These are phyloP conservation scores for Dryobotodes eremita DNA, from an alignment of 2,888 invertebrate genomes.

Conservation along the genomic window DNA sequence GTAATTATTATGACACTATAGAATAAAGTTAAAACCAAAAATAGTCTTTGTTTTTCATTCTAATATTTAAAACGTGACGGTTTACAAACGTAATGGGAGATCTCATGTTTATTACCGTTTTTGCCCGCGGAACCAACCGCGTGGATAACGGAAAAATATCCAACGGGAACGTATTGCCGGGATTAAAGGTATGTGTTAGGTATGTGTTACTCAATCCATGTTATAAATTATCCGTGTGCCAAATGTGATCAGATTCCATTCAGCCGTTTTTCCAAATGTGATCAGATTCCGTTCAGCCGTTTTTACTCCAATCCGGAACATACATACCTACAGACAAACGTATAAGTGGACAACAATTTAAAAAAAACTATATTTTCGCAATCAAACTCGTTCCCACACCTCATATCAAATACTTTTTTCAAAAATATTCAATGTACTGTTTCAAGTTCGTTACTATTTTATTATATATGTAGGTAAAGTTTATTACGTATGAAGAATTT, in stretches of 20 bases:
- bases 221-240: neutral
- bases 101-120: neutral
- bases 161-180: neutral
- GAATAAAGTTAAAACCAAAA: conserved; percentile 13
- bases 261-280: neutral
- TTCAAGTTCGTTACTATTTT: too few species aligned
- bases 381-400: neutral
- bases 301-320: neutral
- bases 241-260: neutral
- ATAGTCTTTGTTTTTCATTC: neutral
- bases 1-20: conserved; percentile 17
- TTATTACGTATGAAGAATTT: too few species aligned
- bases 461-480: neutral
- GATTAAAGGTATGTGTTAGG: too few species aligned
- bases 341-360: neutral
- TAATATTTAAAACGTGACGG: neutral
- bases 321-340: too few species aligned
- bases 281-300: neutral
- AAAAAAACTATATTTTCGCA: neutral
- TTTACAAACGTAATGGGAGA: neutral
- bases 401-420: neutral
- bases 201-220: neutral
- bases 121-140: neutral
- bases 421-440: neutral
- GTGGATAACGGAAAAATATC: neutral